phyloP scores from a whole-genome alignment of 2,888 invertebrate genomes.

The Scaptomyza caliginosa region DNA sequence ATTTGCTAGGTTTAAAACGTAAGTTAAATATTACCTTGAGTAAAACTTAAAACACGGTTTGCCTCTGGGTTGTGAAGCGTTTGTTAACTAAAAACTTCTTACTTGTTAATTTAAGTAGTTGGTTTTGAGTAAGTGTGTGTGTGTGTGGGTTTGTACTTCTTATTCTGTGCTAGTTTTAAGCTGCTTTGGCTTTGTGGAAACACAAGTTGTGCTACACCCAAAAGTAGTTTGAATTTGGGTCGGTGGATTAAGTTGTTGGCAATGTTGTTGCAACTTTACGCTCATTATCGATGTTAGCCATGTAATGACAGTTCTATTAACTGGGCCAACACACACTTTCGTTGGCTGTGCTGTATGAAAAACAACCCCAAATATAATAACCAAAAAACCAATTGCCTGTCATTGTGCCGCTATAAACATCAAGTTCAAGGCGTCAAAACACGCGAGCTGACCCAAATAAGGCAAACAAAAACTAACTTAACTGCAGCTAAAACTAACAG shows the following conservation, averaged over 20 bases:
- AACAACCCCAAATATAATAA: slow-evolving; percentile 19
- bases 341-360: background rate
- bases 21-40: background rate
- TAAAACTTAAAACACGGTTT: background rate
- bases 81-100: background rate
- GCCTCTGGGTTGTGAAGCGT: background rate
- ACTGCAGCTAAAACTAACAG: slow-evolving; percentile 11
- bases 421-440: slow-evolving; percentile 62
- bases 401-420: slow-evolving; percentile 10
- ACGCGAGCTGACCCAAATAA: slow-evolving; percentile 36
- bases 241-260: slow-evolving; percentile 38
- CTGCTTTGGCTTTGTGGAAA: slow-evolving; percentile 30
- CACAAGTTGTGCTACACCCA: slow-evolving; percentile 4
- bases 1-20: background rate
- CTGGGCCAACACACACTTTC: slow-evolving; percentile 21
- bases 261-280: slow-evolving; percentile 9
- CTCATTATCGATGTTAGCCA: slow-evolving; percentile 39
- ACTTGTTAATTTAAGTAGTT: slow-evolving; percentile 3
- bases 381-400: slow-evolving; percentile 32
- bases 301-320: slow-evolving; percentile 41
- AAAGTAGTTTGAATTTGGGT: slow-evolving; percentile 34
- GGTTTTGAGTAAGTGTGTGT: background rate
- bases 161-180: slow-evolving; percentile 25
- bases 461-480: slow-evolving; percentile 11
- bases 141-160: background rate